Evolutionary conservation across 2,888 invertebrate species (phyloP).

Genomic region (Parelbella ahira): DNA sequence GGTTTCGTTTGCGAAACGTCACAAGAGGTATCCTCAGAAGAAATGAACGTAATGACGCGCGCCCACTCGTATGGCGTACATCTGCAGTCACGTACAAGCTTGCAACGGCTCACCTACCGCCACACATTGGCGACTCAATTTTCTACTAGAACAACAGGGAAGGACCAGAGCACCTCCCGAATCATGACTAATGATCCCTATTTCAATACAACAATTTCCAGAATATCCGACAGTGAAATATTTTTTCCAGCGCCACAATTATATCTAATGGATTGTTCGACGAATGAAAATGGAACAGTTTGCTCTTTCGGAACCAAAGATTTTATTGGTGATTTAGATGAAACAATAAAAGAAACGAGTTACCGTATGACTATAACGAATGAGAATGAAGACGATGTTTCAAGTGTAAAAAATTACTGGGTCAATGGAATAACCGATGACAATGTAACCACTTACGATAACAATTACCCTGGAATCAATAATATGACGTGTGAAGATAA

Average conservation of each 20-base stretch:
- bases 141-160: constrained; percentile 51
- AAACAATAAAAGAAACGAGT: constrained; percentile 38
- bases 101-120: constrained; percentile 60
- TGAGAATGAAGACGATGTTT: constrained; percentile 45
- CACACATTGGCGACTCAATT: constrained; percentile 50
- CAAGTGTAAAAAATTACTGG: constrained; percentile 52
- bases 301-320: constrained; percentile 58
- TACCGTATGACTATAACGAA: constrained; percentile 57
- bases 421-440: constrained; percentile 51
- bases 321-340: constrained; percentile 49
- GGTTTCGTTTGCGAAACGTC: constrained; percentile 81
- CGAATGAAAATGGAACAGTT: constrained; percentile 56
- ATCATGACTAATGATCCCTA: constrained; percentile 79
- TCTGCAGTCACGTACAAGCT: constrained; percentile 57
- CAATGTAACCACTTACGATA: constrained; percentile 43
- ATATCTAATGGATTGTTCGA: constrained; percentile 59
- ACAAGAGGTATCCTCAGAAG: constrained; percentile 58
- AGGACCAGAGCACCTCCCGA: constrained; percentile 75
- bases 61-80: constrained; percentile 79
- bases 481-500: constrained; percentile 54
- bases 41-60: constrained; percentile 65
- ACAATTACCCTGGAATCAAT: constrained; percentile 37
- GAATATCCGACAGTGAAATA: constrained; percentile 71
- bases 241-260: constrained; percentile 83
- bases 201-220: constrained; percentile 79